phyloP scores from a whole-genome alignment of 2,797 vertebrate species.

The Chloroceryle amazona region DNA sequence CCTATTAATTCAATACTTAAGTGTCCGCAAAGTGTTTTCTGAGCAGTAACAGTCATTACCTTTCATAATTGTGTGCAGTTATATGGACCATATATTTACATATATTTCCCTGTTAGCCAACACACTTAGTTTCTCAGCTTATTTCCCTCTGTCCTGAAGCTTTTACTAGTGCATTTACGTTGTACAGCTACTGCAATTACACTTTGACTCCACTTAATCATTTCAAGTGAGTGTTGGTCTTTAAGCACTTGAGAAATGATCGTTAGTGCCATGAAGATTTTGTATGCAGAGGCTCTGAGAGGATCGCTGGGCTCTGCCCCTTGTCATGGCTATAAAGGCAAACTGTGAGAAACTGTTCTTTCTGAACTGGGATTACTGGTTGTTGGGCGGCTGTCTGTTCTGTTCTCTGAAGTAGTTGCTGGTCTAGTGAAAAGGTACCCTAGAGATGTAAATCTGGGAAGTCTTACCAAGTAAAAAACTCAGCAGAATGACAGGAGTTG shows the following conservation, averaged over 20 bases:
- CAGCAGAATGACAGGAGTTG: neutral
- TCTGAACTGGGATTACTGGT: neutral
- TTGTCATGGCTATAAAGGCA: neutral
- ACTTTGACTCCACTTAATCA: neutral
- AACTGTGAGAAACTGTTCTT: neutral
- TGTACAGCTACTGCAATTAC: neutral
- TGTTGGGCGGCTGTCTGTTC: neutral
- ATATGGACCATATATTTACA: neutral
- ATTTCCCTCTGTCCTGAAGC: neutral
- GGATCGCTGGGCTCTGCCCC: neutral
- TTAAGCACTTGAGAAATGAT: neutral
- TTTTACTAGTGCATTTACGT: neutral
- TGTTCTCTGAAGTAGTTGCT: neutral
- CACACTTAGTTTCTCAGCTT: neutral
- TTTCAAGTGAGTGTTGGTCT: neutral
- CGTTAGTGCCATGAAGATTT: too few species aligned
- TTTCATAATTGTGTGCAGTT: neutral
- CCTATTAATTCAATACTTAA: slow-evolving; percentile 26
- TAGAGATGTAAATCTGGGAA: neutral
- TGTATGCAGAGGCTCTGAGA: neutral
- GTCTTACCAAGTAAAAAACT: neutral
- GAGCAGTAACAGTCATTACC: neutral
- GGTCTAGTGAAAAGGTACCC: neutral
- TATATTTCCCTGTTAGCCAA: neutral
- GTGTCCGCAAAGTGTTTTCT: slow-evolving; percentile 14